Percentiles rank a stretch among this genome's conserved stretches.
These are phyloP conservation scores for Prionailurus viverrinus DNA, from an alignment of 2,113 vertebrate genomes.

Conservation along the genomic window DNA sequence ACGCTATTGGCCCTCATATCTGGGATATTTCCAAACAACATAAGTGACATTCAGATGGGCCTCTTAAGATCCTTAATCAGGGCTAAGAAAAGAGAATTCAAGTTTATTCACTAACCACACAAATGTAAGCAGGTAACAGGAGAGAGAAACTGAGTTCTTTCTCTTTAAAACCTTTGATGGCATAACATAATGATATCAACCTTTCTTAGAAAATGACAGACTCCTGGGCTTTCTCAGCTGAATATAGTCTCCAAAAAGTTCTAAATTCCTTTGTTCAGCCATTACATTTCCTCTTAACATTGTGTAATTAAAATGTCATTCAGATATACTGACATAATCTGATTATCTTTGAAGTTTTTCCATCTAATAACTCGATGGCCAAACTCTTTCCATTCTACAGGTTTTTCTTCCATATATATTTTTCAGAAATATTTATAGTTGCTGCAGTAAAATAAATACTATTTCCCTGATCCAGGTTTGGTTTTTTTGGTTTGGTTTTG, in stretches of 20 bases:
- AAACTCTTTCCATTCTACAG: not conserved
- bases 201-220: not conserved
- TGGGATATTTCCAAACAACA: slow-evolving; percentile 39
- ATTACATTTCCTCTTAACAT: not conserved
- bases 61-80: not conserved
- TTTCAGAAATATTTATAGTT: slow-evolving; percentile 8
- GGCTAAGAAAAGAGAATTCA: slow-evolving; percentile 26
- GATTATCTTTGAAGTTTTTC: not conserved
- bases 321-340: slow-evolving; percentile 20
- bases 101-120: not conserved
- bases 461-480: not conserved
- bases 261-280: slow-evolving; percentile 12
- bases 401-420: not conserved
- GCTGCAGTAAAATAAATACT: not conserved
- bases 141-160: not conserved
- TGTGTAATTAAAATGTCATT: slow-evolving; percentile 26
- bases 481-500: not conserved
- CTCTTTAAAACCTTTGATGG: not conserved
- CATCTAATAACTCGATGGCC: not conserved
- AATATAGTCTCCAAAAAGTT: not conserved
- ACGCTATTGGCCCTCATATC: not conserved
- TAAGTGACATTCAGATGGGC: not conserved
- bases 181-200: not conserved
- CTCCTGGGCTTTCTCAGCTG: not conserved
- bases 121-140: not conserved